Evolutionary conservation across 2,113 vertebrate species (phyloP), one percentile per base, ranked within the genome.

Genomic region (Jaculus jaculus): DNA sequence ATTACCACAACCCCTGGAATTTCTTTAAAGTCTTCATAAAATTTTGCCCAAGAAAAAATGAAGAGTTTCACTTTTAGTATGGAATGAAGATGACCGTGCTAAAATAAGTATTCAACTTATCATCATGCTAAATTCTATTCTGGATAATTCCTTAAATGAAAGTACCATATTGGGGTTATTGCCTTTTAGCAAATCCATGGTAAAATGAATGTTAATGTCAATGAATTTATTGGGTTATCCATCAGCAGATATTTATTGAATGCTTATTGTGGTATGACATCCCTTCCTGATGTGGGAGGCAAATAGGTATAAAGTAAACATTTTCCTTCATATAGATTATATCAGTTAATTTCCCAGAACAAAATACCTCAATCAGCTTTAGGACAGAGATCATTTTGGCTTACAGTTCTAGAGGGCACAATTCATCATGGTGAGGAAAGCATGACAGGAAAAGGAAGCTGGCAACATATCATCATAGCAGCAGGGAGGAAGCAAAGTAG

Each of bases 71-170:
- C 42, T 87, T 96, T 89, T 63, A 78, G 9, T 81, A 89, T 39
- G 34, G 47, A 80, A 94, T 32, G 20, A 26, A 87, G 81, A 84
- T 58, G 63, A 91, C 51, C 32, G 73, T 91, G 51, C 32, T 78
- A 74, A 88, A 34, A 74, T 74, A 28, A 84, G 82, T 47, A 73
- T 32, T 73, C 60, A 74, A 60, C 37, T 13, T 37, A 82, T 93
- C 74, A 88, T 86, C 30, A 61, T 68, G 15, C 80, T 88, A 78
- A 93, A 73, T 85, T 69, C 89, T 24, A 37, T 4, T 10, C 85
- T 84, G 66, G 47, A 87, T 81, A 84, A 83, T 79, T 42, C 23
- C 26, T 17, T 71, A 87, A 84, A 28, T 72, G 63, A 95, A 94
- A 92, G 11, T 23, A 54, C 13, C 24, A 11, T 24, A n/a, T 8